These are phyloP conservation scores for Prunella strophiata DNA, from an alignment of 2,797 vertebrate genomes.

Conservation along the genomic window DNA sequence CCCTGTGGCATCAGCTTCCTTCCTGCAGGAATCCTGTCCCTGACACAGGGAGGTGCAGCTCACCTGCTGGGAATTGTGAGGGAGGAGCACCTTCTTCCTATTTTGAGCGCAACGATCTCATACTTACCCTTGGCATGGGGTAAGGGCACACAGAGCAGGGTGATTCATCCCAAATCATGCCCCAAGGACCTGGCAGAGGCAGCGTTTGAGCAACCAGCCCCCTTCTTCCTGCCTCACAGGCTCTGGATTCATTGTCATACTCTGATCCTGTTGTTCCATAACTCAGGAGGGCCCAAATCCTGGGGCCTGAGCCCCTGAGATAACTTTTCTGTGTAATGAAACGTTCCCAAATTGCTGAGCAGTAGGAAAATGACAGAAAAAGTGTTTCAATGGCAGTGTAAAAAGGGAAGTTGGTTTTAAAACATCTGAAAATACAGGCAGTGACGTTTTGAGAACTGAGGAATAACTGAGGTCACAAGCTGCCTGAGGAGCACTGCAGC, in stretches of 20 bases:
- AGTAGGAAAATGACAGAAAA: not conserved
- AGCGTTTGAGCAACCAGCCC: rapidly evolving
- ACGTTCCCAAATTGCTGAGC: not conserved
- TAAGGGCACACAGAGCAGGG: not conserved
- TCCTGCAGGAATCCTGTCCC: not conserved
- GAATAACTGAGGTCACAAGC: not conserved
- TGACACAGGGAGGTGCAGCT: not conserved
- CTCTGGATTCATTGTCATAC: not conserved
- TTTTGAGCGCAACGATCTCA: not conserved
- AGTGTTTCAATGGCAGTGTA: not conserved
- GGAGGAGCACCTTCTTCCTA: not conserved
- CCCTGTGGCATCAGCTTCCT: not conserved
- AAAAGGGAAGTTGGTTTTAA: conserved; percentile 24
- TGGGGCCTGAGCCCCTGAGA: not conserved
- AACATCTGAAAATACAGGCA: not conserved
- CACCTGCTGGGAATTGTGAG: not conserved
- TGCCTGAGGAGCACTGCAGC: not conserved
- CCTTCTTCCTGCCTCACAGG: not conserved
- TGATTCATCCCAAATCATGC: conserved; percentile 18
- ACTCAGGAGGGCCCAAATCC: not conserved
- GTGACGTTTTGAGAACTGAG: not conserved
- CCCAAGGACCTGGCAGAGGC: not conserved
- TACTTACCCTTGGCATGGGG: not conserved
- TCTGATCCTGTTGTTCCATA: not conserved
- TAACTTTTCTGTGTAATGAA: not conserved